Conservation (phyloP, 2,888 invertebrate species). For the Hermodice carunculata region DNA sequence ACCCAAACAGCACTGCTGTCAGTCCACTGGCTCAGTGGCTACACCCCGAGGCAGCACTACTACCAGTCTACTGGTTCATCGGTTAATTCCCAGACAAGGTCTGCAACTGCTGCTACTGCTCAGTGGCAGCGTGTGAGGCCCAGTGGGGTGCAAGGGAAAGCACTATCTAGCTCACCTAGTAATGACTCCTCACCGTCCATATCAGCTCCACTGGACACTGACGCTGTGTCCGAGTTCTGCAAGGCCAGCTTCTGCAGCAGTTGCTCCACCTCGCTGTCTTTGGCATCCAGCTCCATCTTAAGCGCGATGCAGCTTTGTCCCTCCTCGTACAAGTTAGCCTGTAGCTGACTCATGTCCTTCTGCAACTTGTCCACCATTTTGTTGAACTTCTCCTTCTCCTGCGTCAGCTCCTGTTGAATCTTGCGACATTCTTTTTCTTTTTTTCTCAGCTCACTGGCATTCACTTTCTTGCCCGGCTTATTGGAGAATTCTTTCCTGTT, state of each 20-base stretch:
- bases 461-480: conserved; percentile 73
- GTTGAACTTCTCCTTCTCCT: conserved; percentile 93
- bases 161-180: conserved; percentile 2
- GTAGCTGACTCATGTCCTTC: conserved; percentile 87
- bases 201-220: conserved; percentile 82
- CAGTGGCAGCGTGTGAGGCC: too few relatives aligned
- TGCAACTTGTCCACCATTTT: conserved; percentile 87
- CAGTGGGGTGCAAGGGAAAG: too few relatives aligned
- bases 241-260: conserved; percentile 83
- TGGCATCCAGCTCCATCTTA: conserved; percentile 97
- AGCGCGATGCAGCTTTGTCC: conserved; percentile 76
- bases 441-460: conserved; percentile 79
- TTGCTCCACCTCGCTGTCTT: conserved; percentile 96
- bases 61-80: too few relatives aligned
- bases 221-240: conserved; percentile 86
- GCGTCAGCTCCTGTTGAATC: conserved; percentile 41
- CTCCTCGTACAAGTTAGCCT: conserved; percentile 82
- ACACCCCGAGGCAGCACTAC: too few relatives aligned
- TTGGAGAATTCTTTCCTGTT: conserved; percentile 83
- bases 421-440: conserved; percentile 74
- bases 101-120: too few relatives aligned
- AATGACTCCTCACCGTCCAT: conserved; percentile 5
- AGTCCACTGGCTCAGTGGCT: too few relatives aligned
- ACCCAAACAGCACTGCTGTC: too few relatives aligned
- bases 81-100: too few relatives aligned